Evolutionary conservation across 2,888 invertebrate genomes (phyloP), one percentile per base, ranked within the genome.

Genomic region (Apantesis nais): DNA sequence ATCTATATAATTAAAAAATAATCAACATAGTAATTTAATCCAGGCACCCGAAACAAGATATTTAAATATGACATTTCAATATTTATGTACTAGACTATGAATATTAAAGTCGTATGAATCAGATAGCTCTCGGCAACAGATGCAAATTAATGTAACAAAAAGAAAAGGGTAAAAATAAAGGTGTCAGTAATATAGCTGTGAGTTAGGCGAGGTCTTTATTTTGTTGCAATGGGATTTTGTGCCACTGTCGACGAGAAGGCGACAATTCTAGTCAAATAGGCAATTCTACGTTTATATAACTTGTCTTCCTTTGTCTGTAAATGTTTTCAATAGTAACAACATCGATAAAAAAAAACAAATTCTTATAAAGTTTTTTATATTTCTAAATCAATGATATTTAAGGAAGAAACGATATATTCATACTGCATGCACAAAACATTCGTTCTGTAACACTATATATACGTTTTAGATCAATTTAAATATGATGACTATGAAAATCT

Each of bases 101-200:
- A 78, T 75, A 70, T 72, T 69, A 74, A 74, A 64, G 62, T 37
- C 52, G 34, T 19, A 72, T 80, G 75, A 81, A 72, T 79, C 81
- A 81, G 70, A 71, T 63, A 66, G 72, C 72, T 68, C 41, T 63
- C 68, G 64, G 72, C 75, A 78, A 74, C 69, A 71, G 71, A 80
- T 76, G 77, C 76, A 78, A 79, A 80, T 78, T 74, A 77, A 73
- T 76, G 72, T 62, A 70, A 75, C 72, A 73, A 77, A 78, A 75
- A 74, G 25, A 72, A 77, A 77, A 75, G 74, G 73, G 66, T 70
- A 75, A 73, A n/a, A 71, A 71, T 74, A 22, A 70, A 80, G 79
- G 82, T 83, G 85, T 84, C 80, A 79, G 83, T 85, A 82, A 84
- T 83, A 83, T 80, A 68, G 81, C 75, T 75, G 73, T 73, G 60